phyloP scores from a whole-genome alignment of 2,888 invertebrate species.

The Cremastinae sp. region DNA sequence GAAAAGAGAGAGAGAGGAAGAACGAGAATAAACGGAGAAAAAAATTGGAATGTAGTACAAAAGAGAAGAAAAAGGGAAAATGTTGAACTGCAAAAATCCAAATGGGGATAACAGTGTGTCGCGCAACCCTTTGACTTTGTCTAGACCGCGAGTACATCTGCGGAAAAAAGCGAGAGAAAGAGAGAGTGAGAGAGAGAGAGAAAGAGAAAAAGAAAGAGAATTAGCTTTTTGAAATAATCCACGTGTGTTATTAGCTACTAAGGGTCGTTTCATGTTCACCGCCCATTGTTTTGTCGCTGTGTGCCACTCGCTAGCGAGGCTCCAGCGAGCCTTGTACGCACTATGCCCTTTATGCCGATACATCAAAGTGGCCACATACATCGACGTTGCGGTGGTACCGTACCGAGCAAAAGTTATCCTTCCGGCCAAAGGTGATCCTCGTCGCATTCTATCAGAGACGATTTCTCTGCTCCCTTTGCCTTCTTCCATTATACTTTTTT shows the following conservation, averaged over 20 bases:
- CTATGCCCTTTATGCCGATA: slow-evolving; percentile 75
- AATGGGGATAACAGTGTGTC: slow-evolving; percentile 53
- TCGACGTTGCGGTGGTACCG: slow-evolving; percentile 62
- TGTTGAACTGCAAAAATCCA: slow-evolving; percentile 50
- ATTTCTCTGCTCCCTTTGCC: no score
- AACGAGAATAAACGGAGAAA: slow-evolving; percentile 1
- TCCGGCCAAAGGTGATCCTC: slow-evolving; percentile 53
- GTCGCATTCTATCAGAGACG: no score
- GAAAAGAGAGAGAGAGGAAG: slow-evolving; percentile 25
- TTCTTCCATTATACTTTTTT: slow-evolving; percentile 21
- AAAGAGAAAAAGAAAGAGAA: slow-evolving; percentile 68
- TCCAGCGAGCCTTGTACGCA: slow-evolving; percentile 5
- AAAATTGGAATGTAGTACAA: slow-evolving; percentile 41
- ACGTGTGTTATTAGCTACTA: slow-evolving; percentile 79
- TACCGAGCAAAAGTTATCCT: slow-evolving; percentile 66
- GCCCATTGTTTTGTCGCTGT: slow-evolving; percentile 75
- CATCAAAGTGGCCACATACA: slow-evolving; percentile 75
- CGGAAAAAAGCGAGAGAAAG: slow-evolving; percentile 18
- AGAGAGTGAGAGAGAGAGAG: slow-evolving; percentile 20
- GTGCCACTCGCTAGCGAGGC: slow-evolving; percentile 38
- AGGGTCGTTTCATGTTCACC: slow-evolving; percentile 79
- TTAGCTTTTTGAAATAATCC: slow-evolving; percentile 79
- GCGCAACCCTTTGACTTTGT: slow-evolving; percentile 75
- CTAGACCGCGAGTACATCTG: slow-evolving; percentile 62
- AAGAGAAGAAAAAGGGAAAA: no score